phyloP scores from a whole-genome alignment of 2,888 invertebrate species.

The Caradrina clavipalpis region DNA sequence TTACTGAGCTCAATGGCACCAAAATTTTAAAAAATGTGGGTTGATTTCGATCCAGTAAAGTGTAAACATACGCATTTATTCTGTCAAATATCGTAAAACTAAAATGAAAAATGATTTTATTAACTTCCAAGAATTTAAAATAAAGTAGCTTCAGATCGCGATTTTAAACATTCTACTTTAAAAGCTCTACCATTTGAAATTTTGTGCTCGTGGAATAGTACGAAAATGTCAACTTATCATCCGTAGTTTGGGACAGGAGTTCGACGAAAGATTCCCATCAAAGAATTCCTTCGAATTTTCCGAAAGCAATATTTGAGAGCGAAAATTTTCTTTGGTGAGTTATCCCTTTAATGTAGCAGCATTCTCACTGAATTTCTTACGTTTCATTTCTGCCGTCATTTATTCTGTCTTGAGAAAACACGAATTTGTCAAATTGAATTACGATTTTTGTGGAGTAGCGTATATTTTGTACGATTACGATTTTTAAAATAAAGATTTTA shows the following conservation, averaged over 20 bases:
- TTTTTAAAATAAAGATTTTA: slow-evolving; percentile 21
- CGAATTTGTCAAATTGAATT: slow-evolving; percentile 68
- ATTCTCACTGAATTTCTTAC: slow-evolving; percentile 71
- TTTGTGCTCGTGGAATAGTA: slow-evolving; percentile 23
- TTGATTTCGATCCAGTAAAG: not conserved
- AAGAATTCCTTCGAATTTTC: slow-evolving; percentile 71
- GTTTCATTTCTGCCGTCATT: slow-evolving; percentile 69
- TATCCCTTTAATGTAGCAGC: slow-evolving; percentile 73
- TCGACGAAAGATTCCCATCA: slow-evolving; percentile 63
- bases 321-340: slow-evolving; percentile 69
- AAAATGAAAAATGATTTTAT: slow-evolving; percentile 3
- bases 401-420: slow-evolving; percentile 64
- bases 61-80: not conserved
- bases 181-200: slow-evolving; percentile 34
- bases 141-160: slow-evolving; percentile 10
- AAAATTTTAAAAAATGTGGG: not conserved
- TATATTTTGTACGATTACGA: slow-evolving; percentile 37
- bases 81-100: not conserved
- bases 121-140: not conserved
- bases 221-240: slow-evolving; percentile 55
- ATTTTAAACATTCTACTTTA: slow-evolving; percentile 18
- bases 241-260: slow-evolving; percentile 47
- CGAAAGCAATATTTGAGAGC: slow-evolving; percentile 73
- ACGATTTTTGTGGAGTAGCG: slow-evolving; percentile 47
- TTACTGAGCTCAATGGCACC: too few relatives aligned